Percentiles rank a stretch among this genome's conserved stretches.
Conservation (phyloP, 2,113 vertebrate genomes). For the Lophius piscatorius region DNA sequence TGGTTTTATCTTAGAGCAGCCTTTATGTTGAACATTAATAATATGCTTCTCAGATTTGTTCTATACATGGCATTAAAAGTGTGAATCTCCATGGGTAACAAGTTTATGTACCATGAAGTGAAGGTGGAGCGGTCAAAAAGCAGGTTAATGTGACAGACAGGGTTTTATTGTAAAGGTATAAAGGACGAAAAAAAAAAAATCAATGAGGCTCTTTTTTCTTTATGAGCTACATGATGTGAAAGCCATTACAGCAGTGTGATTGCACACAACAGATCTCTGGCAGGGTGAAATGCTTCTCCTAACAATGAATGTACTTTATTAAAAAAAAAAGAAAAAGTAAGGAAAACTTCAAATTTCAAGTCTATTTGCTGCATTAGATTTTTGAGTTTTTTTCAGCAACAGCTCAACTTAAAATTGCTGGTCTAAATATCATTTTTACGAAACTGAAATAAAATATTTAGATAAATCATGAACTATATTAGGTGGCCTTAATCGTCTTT, state of each 20-base stretch:
- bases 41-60: conserved; percentile 13
- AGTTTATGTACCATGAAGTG: conserved; percentile 34
- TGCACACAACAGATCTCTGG: background rate
- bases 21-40: conserved; percentile 22
- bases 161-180: conserved; percentile 9
- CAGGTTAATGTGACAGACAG: conserved; percentile 1
- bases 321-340: no score
- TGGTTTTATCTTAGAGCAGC: no score
- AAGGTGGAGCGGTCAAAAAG: conserved; percentile 19
- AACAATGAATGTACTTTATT: background rate
- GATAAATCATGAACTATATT: no score
- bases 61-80: conserved; percentile 16
- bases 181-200: background rate
- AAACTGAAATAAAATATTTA: no score
- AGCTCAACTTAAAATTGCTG: no score
- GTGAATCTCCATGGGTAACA: conserved; percentile 2
- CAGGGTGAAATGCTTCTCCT: background rate
- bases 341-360: no score
- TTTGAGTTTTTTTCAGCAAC: no score
- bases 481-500: no score
- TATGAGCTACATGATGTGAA: background rate
- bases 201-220: background rate
- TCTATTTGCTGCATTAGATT: no score
- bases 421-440: no score
- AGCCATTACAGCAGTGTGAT: background rate